A percentile compares a stretch with the other conserved stretches of the same genome.
These are phyloP conservation scores for Antennarius striatus DNA, from an alignment of 2,113 vertebrate species.

Conservation along the genomic window DNA sequence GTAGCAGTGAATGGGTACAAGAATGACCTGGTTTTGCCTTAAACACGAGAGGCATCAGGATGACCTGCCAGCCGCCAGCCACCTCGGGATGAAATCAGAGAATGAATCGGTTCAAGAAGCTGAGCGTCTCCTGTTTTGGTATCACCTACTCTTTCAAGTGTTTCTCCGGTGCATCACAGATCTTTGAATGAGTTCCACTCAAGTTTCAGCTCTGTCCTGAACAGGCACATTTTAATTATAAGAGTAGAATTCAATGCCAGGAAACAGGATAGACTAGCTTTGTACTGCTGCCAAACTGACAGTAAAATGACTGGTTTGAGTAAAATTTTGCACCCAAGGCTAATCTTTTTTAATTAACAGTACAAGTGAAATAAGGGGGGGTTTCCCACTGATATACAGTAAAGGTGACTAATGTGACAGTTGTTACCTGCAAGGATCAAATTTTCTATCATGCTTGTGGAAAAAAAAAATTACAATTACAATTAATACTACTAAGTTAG, in stretches of 20 bases:
- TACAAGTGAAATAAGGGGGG: not conserved
- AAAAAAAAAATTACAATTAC: too few relatives aligned
- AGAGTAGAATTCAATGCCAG: constrained; percentile 33
- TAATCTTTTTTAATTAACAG: not conserved
- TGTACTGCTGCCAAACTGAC: constrained; percentile 52
- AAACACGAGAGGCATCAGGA: constrained; percentile 56
- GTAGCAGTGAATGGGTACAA: constrained; percentile 38
- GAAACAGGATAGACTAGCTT: constrained; percentile 64
- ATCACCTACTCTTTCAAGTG: constrained; percentile 53
- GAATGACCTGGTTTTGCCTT: constrained; percentile 52
- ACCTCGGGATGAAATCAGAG: constrained; percentile 56
- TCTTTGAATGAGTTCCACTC: constrained; percentile 47
- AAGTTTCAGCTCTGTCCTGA: constrained; percentile 45
- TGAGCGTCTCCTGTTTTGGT: constrained; percentile 21
- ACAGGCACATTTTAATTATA: constrained; percentile 51
- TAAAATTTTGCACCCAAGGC: constrained; percentile 28
- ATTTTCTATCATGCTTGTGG: not conserved
- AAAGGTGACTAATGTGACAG: too few relatives aligned
- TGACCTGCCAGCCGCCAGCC: constrained; percentile 38
- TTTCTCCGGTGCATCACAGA: constrained; percentile 32
- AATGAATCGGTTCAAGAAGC: constrained; percentile 51
- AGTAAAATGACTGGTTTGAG: constrained; percentile 37
- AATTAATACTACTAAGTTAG: too few relatives aligned
- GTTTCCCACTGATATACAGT: constrained; percentile 7
- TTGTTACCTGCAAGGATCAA: not conserved